These are phyloP conservation scores for Achroia grisella DNA, from an alignment of 1,140 invertebrate species.

Conservation along the genomic window DNA sequence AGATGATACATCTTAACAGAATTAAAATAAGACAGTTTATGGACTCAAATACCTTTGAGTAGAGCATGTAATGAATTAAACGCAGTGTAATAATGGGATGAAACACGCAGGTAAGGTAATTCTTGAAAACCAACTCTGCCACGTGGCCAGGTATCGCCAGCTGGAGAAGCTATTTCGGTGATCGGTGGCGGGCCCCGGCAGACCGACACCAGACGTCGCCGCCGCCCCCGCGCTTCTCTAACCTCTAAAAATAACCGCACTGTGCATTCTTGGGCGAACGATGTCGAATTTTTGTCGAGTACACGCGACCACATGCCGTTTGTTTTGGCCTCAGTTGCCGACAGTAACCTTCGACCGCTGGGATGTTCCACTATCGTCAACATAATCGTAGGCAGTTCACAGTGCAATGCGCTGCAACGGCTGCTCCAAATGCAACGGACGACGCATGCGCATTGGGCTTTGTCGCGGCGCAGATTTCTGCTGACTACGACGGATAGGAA, in stretches of 20 bases:
- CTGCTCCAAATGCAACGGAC: too few relatives aligned
- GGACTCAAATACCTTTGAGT: too few relatives aligned
- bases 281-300: conserved; percentile 72
- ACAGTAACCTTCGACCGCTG: conserved; percentile 39
- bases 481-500: too few relatives aligned
- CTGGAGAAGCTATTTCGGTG: conserved; percentile 70
- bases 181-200: conserved; percentile 64
- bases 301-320: conserved; percentile 65
- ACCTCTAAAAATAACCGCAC: conserved; percentile 65
- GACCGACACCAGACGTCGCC: conserved; percentile 71
- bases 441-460: too few relatives aligned
- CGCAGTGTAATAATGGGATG: too few relatives aligned
- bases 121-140: conserved; percentile 27
- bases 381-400: too few relatives aligned
- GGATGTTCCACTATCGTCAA: not conserved
- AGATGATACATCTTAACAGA: too few relatives aligned
- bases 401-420: too few relatives aligned
- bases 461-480: too few relatives aligned
- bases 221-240: conserved; percentile 65
- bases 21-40: too few relatives aligned
- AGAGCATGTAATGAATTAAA: too few relatives aligned
- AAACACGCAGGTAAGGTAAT: conserved; percentile 27
- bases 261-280: conserved; percentile 72
- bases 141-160: conserved; percentile 69
- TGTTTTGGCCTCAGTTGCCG: conserved; percentile 57